These are phyloP conservation scores for Cavia aperea DNA, from an alignment of 2,113 vertebrate species.

Conservation along the genomic window DNA sequence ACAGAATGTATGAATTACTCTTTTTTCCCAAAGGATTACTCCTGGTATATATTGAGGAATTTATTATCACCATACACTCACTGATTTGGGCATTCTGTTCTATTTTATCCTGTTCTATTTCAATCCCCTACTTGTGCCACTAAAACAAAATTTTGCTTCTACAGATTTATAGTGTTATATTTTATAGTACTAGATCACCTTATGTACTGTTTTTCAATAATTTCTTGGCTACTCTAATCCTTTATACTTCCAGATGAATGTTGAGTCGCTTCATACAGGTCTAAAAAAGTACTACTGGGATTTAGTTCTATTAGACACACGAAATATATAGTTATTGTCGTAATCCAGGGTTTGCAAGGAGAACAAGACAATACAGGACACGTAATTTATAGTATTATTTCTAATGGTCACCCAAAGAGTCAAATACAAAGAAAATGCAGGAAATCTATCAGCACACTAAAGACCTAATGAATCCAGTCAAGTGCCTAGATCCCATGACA, in stretches of 20 bases:
- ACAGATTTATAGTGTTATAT: neutral
- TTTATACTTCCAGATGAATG: conserved; percentile 46
- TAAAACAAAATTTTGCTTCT: neutral
- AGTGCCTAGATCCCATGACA: no score
- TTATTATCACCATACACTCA: neutral
- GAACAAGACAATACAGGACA: no score
- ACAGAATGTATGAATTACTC: neutral
- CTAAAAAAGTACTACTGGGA: conserved; percentile 15
- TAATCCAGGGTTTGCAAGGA: no score
- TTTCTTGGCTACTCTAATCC: conserved; percentile 26
- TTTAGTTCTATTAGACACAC: conserved; percentile 38
- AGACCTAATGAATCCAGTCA: no score
- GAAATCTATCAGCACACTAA: no score
- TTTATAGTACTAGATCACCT: neutral
- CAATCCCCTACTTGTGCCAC: neutral
- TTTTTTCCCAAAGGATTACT: neutral
- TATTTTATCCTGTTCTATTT: neutral
- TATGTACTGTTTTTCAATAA: neutral
- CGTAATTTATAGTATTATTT: no score
- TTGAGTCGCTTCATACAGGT: conserved; percentile 43
- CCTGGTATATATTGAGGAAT: neutral
- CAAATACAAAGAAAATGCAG: no score
- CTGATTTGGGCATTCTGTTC: neutral
- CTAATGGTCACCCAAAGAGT: no score
- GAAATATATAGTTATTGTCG: neutral